These are phyloP conservation scores for Gryon sp. DNA, from an alignment of 1,140 invertebrate genomes.

Conservation along the genomic window DNA sequence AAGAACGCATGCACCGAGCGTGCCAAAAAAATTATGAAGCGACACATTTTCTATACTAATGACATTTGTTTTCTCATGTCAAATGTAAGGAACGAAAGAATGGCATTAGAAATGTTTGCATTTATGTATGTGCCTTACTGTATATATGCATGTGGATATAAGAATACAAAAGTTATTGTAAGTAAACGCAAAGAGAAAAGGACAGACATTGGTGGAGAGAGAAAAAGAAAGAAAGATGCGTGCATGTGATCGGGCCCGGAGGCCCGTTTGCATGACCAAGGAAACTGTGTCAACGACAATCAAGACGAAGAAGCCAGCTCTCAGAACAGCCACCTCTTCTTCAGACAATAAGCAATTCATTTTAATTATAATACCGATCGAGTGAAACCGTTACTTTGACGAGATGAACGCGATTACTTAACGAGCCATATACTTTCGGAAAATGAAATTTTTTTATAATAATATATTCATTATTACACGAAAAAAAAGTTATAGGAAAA, in stretches of 20 bases:
- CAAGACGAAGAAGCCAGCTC: constrained; percentile 28
- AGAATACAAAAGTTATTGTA: constrained; percentile 20
- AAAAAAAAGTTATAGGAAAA: no score
- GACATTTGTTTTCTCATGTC: constrained; percentile 22
- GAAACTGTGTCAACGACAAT: constrained; percentile 60
- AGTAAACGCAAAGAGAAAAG: constrained; percentile 3
- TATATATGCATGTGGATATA: not conserved
- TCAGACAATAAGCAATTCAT: constrained; percentile 66
- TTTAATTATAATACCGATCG: constrained; percentile 67
- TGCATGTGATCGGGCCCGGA: constrained; percentile 29
- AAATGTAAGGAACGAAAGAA: constrained; percentile 15
- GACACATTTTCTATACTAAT: constrained; percentile 14
- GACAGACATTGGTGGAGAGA: no score
- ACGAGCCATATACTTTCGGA: no score
- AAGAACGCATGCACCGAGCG: no score
- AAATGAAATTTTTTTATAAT: no score
- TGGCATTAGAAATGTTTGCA: constrained; percentile 30
- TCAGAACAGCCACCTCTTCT: constrained; percentile 38
- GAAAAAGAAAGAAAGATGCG: not conserved
- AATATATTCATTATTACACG: no score
- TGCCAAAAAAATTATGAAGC: not conserved
- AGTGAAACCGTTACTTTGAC: constrained; percentile 58
- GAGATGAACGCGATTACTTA: constrained; percentile 9
- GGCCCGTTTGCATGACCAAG: constrained; percentile 41
- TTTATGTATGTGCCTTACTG: constrained; percentile 14